Base-by-base conservation (phyloP, 2,797 vertebrate species). In the Oreochromis mossambicus region DNA sequence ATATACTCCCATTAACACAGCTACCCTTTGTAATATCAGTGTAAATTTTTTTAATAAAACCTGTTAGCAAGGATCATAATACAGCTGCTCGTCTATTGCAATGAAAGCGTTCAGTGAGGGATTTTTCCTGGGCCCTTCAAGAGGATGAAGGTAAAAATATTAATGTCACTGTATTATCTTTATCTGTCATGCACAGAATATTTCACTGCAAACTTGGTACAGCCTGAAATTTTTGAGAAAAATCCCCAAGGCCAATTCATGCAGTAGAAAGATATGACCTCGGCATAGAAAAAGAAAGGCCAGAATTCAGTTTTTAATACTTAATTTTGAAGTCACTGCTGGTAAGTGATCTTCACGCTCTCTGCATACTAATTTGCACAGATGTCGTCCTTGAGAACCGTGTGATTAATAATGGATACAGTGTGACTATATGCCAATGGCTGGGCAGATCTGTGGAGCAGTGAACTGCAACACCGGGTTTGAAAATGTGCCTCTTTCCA, bases 331-430 rank as follows among this genome's bases (percentile, higher is more conserved):
- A 95, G 90, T 90, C 92, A 79, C 82, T 93, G 93, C 91, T 90
- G 85, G 92, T 92, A 92, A 94, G 89, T 85, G 91, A 94, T 91
- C 88, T 92, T 87, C 68, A 66, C 80, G 7, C 89, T 86, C 84
- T 86, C 87, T 91, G 92, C 93, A 96, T 96, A 91, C 92, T 93
- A 95, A 96, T 95, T 94, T 91, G 86, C 87, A 86, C 85, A 86
- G 86, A 90, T 52, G 84, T 88, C 68, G 84, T 95, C 92, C 94
- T 95, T 94, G 92, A 95, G 91, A 92, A 88, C 70, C 73, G 41
- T 90, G 91, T 86, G 88, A 94, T 95, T 95, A 95, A 96, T 95
- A 95, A 95, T 96, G 91, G 90, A 96, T 95, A 93, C 80, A 90
- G 89, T 91, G 92, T 88, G 92, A 94, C 93, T 94, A 81, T 83